phyloP scores from a whole-genome alignment of 2,113 vertebrate genomes.

The Albula glossodonta region DNA sequence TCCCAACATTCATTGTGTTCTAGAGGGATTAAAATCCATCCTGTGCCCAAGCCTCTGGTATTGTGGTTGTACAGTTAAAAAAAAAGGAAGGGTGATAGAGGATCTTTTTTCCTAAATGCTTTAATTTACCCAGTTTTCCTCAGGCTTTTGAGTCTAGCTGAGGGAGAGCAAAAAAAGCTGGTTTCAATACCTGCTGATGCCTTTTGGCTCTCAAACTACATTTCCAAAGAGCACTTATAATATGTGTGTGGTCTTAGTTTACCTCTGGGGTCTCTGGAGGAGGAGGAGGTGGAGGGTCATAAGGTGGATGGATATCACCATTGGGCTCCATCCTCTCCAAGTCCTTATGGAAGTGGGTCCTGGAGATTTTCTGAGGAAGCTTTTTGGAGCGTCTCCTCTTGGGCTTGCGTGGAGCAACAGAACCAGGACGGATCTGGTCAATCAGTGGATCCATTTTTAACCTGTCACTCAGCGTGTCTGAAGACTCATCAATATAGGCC shows the following conservation, averaged over 20 bases:
- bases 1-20: not conserved
- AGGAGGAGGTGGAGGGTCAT: conserved; percentile 68
- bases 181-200: not conserved
- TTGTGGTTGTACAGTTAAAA: not conserved
- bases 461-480: conserved; percentile 79
- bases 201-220: not conserved
- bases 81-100: not conserved
- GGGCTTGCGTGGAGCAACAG: conserved; percentile 51
- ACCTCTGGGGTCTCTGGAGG: conserved; percentile 54
- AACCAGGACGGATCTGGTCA: not conserved
- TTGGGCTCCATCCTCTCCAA: conserved; percentile 41
- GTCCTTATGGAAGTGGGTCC: conserved; percentile 36
- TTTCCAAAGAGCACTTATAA: not conserved
- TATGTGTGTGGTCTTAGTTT: conserved; percentile 28
- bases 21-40: not conserved
- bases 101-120: not conserved
- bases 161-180: not conserved
- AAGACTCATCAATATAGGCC: conserved; percentile 88
- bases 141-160: not conserved
- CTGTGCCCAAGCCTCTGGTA: not conserved
- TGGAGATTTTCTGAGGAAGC: conserved; percentile 46
- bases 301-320: conserved; percentile 62
- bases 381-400: conserved; percentile 63
- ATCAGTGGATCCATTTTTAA: conserved; percentile 34
- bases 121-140: not conserved